Conservation (phyloP, 2,888 invertebrate genomes). For the Leucoptera coffeella region DNA sequence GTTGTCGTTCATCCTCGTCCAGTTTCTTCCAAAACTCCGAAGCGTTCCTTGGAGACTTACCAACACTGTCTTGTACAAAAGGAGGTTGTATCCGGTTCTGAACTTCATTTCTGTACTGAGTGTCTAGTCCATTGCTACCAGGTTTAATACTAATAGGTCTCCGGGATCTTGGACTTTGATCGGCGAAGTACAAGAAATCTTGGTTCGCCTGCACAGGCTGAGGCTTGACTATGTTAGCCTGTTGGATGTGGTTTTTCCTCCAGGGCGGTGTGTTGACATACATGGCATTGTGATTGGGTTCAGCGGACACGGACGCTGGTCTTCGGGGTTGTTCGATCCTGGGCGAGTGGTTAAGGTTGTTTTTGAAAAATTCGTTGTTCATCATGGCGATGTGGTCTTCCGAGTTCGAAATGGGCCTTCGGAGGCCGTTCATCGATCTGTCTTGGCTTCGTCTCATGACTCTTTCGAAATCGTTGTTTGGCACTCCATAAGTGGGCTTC, state of each 20-base stretch:
- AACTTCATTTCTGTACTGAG: constrained; percentile 45
- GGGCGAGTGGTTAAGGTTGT: constrained; percentile 17
- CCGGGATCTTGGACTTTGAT: constrained; percentile 65
- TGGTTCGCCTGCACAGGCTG: constrained; percentile 31
- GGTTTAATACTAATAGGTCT: constrained; percentile 64
- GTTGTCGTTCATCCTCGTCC: constrained; percentile 44
- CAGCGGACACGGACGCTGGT: constrained; percentile 44
- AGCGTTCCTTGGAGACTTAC: constrained; percentile 42
- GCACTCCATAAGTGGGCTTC: constrained; percentile 28
- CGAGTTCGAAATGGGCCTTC: constrained; percentile 42
- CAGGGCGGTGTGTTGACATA: constrained; percentile 33
- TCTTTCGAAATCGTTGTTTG: constrained; percentile 41
- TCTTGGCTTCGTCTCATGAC: constrained; percentile 45
- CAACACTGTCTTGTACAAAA: constrained; percentile 19
- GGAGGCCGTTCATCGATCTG: constrained; percentile 27
- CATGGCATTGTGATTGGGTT: constrained; percentile 39
- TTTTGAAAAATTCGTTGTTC: constrained; percentile 32
- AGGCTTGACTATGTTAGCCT: constrained; percentile 22
- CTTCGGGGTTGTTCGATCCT: constrained; percentile 34
- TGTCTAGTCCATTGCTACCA: constrained; percentile 32
- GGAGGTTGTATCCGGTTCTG: constrained; percentile 22
- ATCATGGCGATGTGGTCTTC: constrained; percentile 49
- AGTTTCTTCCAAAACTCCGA: constrained; percentile 61
- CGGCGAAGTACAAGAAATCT: constrained; percentile 63
- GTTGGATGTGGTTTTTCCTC: constrained; percentile 25